Evolutionary conservation across 2,113 vertebrate species (phyloP), one percentile per base, ranked within the genome.

Genomic region (Forbesichthys papilliferus): DNA sequence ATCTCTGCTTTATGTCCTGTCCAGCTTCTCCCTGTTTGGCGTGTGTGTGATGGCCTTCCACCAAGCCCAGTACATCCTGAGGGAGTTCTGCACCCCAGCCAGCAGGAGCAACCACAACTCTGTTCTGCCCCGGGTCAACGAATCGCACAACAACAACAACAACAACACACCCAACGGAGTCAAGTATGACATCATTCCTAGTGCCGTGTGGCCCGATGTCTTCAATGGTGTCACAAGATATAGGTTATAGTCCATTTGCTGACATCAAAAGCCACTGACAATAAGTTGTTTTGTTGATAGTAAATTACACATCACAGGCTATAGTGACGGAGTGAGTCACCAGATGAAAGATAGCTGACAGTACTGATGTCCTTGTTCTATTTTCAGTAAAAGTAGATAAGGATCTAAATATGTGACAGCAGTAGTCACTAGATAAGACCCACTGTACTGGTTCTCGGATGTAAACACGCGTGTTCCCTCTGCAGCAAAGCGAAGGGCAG

Each of bases 41-140:
- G 97, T 99, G 59, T 95, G 96, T 85, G 81, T 96, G 74, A 96
- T 99, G 93, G 97, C 98, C 62, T 95, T 97, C 85, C 94, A 96
- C 71, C 97, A 98, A 92, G 98, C 97, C 10, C 98, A 97, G 77
- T 96, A 95, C 80, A 99, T 99, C 81, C 91, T 98, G 6, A 91
- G 78, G 63, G 97, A 99, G 76, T 99, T 99, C 74, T 89, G 94
- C 82, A 91, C 95, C 53, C 92, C 95, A 49, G 91, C 92, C 68
- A 92, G 93, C 74, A 93, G 96, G 58, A 94, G 92, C 79, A 96
- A 92, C 70, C 91, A 94, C 62, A 93, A 88, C 87, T 88, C 94
- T 5, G 86, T 86, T 27, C 75, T 87, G 0, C 90, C 94, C 59
- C 94, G 93, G 14, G 95, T 89, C 61, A 92, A 78, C 56, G 87